Percentiles rank a stretch among this genome's conserved stretches.
Evolutionary conservation across 1,140 invertebrate species (phyloP).

Genomic region (Reticulitermes speratus): DNA sequence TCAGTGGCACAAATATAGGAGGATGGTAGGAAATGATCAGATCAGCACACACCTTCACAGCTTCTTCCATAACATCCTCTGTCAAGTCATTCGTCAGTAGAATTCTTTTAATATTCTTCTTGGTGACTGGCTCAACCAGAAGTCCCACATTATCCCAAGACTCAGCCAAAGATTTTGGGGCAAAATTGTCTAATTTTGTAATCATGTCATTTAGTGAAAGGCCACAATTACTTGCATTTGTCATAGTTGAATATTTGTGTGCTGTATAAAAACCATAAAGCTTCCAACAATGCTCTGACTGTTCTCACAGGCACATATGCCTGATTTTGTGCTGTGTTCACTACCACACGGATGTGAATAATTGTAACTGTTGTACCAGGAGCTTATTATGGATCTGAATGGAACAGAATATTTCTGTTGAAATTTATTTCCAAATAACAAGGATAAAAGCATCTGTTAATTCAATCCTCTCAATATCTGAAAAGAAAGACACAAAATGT

Average conservation of each 20-base stretch:
- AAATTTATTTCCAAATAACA: neutral
- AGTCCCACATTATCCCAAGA: constrained; percentile 96
- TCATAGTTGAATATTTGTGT: neutral
- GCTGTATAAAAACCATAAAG: neutral
- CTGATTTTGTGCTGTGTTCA: neutral
- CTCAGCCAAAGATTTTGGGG: constrained; percentile 70
- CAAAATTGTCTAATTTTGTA: constrained; percentile 64
- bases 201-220: constrained; percentile 60
- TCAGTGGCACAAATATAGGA: constrained; percentile 85
- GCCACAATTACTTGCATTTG: constrained; percentile 42
- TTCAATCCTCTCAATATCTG: neutral
- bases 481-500: neutral
- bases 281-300: neutral
- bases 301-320: neutral
- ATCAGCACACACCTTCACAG: constrained; percentile 63
- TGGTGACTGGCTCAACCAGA: constrained; percentile 73
- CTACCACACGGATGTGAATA: neutral
- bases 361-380: neutral
- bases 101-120: constrained; percentile 63
- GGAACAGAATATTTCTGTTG: neutral
- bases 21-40: constrained; percentile 95
- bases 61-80: constrained; percentile 84
- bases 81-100: constrained; percentile 95
- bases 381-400: neutral
- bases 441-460: neutral